Percentiles rank a stretch among this genome's conserved stretches.
phyloP scores from a whole-genome alignment of 2,797 vertebrate genomes.

The Apogon hyalosoma region DNA sequence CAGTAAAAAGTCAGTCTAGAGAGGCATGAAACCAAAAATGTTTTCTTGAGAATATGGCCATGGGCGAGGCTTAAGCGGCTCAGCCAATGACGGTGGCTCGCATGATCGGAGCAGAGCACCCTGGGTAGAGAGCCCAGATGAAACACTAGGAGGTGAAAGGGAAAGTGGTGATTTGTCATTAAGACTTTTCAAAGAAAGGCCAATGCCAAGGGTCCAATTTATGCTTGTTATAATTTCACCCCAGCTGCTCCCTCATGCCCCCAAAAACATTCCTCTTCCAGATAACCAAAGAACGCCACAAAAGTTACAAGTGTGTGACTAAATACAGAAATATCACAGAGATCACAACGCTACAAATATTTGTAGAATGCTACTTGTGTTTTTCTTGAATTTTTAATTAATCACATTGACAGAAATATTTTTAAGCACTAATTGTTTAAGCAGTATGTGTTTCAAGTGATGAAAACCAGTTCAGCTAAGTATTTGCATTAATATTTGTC shows the following conservation, averaged over 20 bases:
- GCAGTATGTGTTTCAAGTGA: constrained; percentile 17
- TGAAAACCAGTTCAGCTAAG: constrained; percentile 5
- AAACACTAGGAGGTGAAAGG: constrained; percentile 80
- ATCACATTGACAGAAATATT: constrained; percentile 27
- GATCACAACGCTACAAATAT: constrained; percentile 2
- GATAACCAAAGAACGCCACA: constrained; percentile 39
- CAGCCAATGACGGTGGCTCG: constrained; percentile 68
- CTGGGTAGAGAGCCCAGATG: constrained; percentile 69
- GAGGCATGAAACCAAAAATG: constrained; percentile 70
- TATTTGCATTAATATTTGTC: constrained; percentile 38
- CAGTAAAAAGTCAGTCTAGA: constrained; percentile 38
- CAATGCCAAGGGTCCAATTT: constrained; percentile 80
- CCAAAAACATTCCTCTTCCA: constrained; percentile 55
- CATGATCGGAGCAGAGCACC: constrained; percentile 65
- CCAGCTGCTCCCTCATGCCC: constrained; percentile 59
- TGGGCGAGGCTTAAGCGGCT: constrained; percentile 65
- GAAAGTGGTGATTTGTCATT: constrained; percentile 86
- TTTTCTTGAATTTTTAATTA: constrained; percentile 14
- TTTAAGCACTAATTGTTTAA: constrained; percentile 21
- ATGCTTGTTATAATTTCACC: constrained; percentile 72
- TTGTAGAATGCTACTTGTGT: constrained; percentile 15
- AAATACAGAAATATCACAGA: constrained; percentile 22
- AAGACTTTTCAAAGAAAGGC: constrained; percentile 80
- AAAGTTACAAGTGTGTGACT: constrained; percentile 36
- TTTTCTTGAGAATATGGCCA: constrained; percentile 64